Conservation (phyloP, 2,113 vertebrate species). For the Lasiurus cinereus region DNA sequence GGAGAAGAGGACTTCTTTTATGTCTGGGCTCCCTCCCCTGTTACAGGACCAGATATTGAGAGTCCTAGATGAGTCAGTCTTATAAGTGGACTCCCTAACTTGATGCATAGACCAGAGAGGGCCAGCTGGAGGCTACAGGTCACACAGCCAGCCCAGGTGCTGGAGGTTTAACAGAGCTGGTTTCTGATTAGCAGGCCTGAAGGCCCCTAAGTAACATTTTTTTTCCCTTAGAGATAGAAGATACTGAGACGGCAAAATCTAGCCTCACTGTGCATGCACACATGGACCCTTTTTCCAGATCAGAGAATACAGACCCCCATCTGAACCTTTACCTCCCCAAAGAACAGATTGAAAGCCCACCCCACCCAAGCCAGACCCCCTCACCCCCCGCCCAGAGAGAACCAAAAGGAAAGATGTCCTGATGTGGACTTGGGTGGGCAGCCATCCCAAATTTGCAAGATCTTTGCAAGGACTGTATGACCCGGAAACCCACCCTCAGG, state of each 20-base stretch:
- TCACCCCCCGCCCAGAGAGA: background rate
- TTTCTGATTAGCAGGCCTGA: background rate
- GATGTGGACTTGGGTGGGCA: background rate
- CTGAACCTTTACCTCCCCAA: background rate
- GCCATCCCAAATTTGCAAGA: background rate
- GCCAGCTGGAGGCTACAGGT: background rate
- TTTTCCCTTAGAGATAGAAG: background rate
- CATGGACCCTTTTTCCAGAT: background rate
- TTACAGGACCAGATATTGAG: rapidly evolving
- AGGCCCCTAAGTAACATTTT: background rate
- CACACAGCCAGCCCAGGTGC: background rate
- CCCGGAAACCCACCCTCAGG: background rate
- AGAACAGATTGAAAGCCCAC: too few species aligned
- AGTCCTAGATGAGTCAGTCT: background rate
- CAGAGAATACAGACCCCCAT: background rate
- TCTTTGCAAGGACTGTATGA: too few species aligned
- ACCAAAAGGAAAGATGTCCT: background rate
- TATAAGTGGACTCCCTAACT: rapidly evolving
- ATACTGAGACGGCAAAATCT: background rate
- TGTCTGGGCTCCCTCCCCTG: background rate
- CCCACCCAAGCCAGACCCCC: background rate
- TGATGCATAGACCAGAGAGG: background rate
- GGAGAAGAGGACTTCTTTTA: background rate
- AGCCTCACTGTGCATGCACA: too few species aligned
- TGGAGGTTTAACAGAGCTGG: background rate